These are phyloP conservation scores for Dipodomys ordii DNA, from an alignment of 2,113 vertebrate genomes.

Conservation along the genomic window DNA sequence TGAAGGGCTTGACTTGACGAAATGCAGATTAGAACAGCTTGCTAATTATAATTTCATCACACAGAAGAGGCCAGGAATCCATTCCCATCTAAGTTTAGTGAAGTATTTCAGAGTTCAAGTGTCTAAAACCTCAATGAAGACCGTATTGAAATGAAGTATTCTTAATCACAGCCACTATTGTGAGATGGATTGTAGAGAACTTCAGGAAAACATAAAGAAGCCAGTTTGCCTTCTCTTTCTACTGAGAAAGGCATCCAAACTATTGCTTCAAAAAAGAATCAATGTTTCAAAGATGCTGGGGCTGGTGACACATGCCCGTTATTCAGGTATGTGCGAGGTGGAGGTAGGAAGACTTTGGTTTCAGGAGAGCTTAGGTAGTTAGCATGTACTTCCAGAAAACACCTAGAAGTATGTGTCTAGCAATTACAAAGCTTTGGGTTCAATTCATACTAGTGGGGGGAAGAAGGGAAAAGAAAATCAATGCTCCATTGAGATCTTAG, in stretches of 20 bases:
- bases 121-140: conserved; percentile 21
- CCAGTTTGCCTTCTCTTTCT: background rate
- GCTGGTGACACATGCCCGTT: too few relatives aligned
- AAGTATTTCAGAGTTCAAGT: background rate
- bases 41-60: background rate
- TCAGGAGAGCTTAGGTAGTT: too few relatives aligned
- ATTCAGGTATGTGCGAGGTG: too few relatives aligned
- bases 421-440: too few relatives aligned
- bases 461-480: background rate
- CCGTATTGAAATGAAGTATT: background rate
- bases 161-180: background rate
- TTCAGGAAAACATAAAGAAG: background rate
- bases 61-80: background rate
- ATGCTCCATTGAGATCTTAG: background rate
- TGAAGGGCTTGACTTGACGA: background rate
- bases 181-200: background rate
- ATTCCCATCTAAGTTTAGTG: background rate
- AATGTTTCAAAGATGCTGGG: background rate
- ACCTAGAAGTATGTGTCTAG: too few relatives aligned
- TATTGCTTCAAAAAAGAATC: background rate
- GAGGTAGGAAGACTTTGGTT: too few relatives aligned
- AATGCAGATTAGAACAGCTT: background rate
- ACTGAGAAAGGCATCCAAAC: background rate
- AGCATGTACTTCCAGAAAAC: too few relatives aligned
- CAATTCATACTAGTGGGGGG: too few relatives aligned